These are phyloP conservation scores for Rosalia funebris DNA, from an alignment of 2,888 invertebrate genomes.

Conservation along the genomic window DNA sequence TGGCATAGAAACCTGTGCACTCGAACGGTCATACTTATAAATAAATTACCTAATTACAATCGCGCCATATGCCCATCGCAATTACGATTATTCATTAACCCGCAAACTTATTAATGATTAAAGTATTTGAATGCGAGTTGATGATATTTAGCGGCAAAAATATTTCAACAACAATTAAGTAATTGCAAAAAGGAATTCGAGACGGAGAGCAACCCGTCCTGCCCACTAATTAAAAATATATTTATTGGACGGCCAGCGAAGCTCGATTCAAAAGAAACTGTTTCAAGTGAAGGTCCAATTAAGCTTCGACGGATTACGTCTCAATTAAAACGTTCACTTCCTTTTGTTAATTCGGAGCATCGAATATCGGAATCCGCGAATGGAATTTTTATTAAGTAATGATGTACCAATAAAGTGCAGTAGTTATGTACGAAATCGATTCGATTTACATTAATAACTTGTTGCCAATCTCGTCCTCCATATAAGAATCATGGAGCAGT, in stretches of 20 bases:
- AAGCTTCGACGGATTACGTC: neutral
- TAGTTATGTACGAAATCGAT: too few species aligned
- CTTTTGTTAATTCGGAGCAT: neutral
- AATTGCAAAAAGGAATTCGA: neutral
- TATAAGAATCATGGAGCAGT: too few species aligned
- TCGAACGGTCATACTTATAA: neutral
- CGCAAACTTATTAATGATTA: neutral
- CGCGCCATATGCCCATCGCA: neutral
- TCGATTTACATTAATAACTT: too few species aligned
- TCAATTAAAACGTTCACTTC: constrained; percentile 1
- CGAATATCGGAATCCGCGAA: neutral
- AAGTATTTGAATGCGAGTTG: neutral
- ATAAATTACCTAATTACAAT: neutral
- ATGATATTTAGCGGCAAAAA: neutral
- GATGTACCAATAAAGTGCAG: too few species aligned
- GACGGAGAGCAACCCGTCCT: neutral
- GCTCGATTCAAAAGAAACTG: neutral
- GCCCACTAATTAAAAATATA: constrained; percentile 4
- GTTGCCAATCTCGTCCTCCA: too few species aligned
- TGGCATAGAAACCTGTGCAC: constrained; percentile 3
- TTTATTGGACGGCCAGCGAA: neutral
- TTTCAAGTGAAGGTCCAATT: neutral
- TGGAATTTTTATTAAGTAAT: neutral
- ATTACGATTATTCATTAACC: neutral
- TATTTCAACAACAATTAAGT: constrained; percentile 1